These are phyloP conservation scores for Vicugna pacos DNA, from an alignment of 2,113 vertebrate genomes.

Conservation along the genomic window DNA sequence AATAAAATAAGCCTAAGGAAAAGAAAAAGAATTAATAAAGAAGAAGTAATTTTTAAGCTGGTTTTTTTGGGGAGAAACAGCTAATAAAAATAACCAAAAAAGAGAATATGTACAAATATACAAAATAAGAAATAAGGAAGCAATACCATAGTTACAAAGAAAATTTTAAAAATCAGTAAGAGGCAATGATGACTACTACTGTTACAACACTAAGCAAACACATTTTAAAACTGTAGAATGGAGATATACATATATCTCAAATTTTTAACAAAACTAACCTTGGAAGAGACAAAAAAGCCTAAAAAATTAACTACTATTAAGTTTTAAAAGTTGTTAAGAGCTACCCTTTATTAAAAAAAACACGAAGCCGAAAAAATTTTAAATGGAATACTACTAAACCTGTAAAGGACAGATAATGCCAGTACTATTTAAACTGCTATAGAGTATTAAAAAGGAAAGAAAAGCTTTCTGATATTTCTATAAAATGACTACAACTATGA, in stretches of 20 bases:
- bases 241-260: not conserved
- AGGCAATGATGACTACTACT: not conserved
- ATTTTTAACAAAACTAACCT: not conserved
- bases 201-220: not conserved
- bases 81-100: not conserved
- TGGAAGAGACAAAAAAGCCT: not conserved
- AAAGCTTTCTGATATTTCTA: not conserved
- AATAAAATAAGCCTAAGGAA: not conserved
- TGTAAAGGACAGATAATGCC: not conserved
- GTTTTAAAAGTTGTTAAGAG: not conserved
- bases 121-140: not conserved
- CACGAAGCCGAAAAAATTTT: not conserved
- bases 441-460: constrained; percentile 4
- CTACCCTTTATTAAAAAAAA: not conserved
- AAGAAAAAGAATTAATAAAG: not conserved
- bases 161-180: not conserved
- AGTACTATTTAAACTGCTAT: not conserved
- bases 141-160: not conserved
- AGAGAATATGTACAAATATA: not conserved
- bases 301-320: not conserved
- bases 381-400: constrained; percentile 9
- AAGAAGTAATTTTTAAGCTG: not conserved
- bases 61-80: not conserved
- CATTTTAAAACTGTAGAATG: constrained; percentile 11
- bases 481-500: not conserved